These are phyloP conservation scores for Erinaceus europaeus DNA, from an alignment of 2,113 vertebrate species.

Conservation along the genomic window DNA sequence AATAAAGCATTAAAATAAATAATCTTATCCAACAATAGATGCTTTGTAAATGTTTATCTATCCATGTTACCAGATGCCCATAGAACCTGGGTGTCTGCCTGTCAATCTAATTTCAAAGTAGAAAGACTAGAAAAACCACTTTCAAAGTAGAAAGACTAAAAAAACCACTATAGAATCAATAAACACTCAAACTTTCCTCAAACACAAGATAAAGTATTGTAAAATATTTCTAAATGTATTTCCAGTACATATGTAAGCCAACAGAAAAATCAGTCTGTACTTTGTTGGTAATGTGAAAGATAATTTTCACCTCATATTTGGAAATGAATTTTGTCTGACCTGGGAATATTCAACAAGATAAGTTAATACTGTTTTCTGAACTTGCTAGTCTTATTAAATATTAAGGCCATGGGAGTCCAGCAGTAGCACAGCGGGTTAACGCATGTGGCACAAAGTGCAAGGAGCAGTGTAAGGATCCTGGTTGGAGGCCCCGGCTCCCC, in stretches of 20 bases:
- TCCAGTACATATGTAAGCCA: neutral
- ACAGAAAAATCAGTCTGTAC: neutral
- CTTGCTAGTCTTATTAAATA: conserved; percentile 36
- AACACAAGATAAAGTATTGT: neutral
- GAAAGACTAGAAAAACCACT: neutral
- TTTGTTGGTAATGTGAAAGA: conserved; percentile 6
- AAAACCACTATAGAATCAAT: neutral
- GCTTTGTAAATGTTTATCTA: too few relatives aligned
- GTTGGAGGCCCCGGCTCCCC: too few relatives aligned
- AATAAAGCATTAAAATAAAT: too few relatives aligned
- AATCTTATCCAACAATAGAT: too few relatives aligned
- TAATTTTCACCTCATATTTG: conserved; percentile 44
- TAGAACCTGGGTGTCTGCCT: too few relatives aligned
- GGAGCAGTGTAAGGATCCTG: too few relatives aligned
- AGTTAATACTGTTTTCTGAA: conserved; percentile 21
- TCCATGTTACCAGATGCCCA: too few relatives aligned
- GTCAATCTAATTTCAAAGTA: too few relatives aligned
- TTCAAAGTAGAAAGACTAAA: neutral
- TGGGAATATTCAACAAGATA: neutral
- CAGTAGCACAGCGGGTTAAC: too few relatives aligned
- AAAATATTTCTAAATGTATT: neutral
- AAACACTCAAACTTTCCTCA: neutral
- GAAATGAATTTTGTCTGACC: conserved; percentile 19
- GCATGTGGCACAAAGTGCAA: too few relatives aligned
- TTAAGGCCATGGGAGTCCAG: too few relatives aligned